phyloP scores from a whole-genome alignment of 2,113 vertebrate species.

The Chlorodrepanis virens region DNA sequence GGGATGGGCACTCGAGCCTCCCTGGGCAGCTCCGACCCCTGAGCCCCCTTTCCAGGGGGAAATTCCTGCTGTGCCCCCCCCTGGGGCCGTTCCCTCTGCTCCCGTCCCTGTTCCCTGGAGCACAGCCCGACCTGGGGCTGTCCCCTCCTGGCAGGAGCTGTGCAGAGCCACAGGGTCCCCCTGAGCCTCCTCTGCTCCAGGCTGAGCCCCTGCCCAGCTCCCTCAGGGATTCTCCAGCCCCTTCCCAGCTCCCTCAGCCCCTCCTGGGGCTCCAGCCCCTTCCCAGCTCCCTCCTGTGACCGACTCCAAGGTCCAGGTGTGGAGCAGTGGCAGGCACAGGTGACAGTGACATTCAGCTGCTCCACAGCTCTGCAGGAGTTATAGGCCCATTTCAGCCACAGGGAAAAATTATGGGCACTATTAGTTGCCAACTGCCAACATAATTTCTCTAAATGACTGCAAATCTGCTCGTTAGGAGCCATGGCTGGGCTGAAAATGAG shows the following conservation, averaged over 20 bases:
- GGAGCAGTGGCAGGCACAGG: neutral
- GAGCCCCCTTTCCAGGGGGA: rapidly evolving
- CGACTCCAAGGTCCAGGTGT: neutral
- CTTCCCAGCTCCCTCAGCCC: neutral
- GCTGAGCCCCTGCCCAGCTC: neutral
- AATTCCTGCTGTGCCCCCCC: neutral
- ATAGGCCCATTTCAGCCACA: neutral
- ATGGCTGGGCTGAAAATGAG: neutral
- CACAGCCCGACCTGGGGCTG: too few relatives aligned
- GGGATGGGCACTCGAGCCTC: neutral
- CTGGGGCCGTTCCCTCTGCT: neutral
- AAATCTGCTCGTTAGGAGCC: neutral
- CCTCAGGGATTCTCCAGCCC: too few relatives aligned
- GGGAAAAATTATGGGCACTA: neutral
- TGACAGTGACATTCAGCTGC: neutral
- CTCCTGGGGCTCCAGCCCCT: neutral
- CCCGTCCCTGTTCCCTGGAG: too few relatives aligned
- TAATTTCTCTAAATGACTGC: neutral
- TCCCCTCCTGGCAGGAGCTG: neutral
- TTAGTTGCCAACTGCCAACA: neutral
- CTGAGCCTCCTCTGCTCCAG: neutral
- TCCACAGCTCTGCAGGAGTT: neutral
- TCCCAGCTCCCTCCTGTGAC: neutral
- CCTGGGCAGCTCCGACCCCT: neutral
- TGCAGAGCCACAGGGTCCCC: neutral